phyloP scores from a whole-genome alignment of 2,797 vertebrate genomes.

The Poecile montanus region DNA sequence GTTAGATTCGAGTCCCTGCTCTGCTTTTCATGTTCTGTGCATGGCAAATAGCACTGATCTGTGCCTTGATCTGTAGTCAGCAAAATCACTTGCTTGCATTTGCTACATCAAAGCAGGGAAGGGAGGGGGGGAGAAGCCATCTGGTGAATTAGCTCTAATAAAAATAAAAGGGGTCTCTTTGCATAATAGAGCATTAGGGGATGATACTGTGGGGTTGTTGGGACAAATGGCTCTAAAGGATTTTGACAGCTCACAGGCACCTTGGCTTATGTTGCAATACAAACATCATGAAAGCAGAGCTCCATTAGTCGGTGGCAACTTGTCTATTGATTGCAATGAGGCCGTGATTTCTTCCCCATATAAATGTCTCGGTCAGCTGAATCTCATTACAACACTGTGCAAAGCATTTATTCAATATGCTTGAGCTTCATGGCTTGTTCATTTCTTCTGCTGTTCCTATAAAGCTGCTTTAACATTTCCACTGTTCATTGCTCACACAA shows the following conservation, averaged over 20 bases:
- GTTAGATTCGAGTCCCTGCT: background rate
- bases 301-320: background rate
- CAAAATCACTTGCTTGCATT: conserved; percentile 50
- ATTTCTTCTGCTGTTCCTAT: background rate
- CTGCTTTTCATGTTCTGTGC: conserved; percentile 10
- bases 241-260: conserved; percentile 60
- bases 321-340: conserved; percentile 30
- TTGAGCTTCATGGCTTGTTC: background rate
- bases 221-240: conserved; percentile 56
- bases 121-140: conserved; percentile 31
- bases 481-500: background rate
- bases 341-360: background rate
- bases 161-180: conserved; percentile 60
- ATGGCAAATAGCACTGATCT: conserved; percentile 32
- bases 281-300: conserved; percentile 24
- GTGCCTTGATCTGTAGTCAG: conserved; percentile 61
- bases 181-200: conserved; percentile 52
- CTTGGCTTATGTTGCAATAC: conserved; percentile 38
- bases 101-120: conserved; percentile 44
- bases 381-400: conserved; percentile 9
- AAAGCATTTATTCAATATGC: conserved; percentile 15
- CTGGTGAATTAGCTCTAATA: conserved; percentile 63
- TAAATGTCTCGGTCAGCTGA: conserved; percentile 34
- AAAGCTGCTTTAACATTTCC: conserved; percentile 1
- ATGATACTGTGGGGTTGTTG: conserved; percentile 21